Base-by-base conservation (phyloP, 2,113 vertebrate species). In the Anoplopoma fimbria region DNA sequence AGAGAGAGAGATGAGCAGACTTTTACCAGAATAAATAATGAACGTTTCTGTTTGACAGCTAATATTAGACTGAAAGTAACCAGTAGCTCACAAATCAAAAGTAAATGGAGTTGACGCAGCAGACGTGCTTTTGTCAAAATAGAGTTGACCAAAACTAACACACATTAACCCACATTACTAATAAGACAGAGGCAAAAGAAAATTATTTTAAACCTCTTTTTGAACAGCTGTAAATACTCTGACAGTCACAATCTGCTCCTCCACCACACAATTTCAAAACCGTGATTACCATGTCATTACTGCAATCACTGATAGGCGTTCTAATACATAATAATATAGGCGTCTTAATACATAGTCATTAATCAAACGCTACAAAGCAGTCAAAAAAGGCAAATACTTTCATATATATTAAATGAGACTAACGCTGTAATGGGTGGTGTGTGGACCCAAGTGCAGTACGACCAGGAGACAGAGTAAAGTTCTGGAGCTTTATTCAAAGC, bases 21-120 rank as follows among this genome's bases (percentile, higher is more conserved):
- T 57, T 55, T 83, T 85, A 89, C 86, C 51, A 81, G 83, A 91
- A 90, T n/a, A 73, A 29, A 27, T 65, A 75, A 75, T 84, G 77
- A 85, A 74, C 64, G 31, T 21, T 64, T 70, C 62, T 77, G 34
- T 25, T 9, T 1, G 79, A 67, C 27, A 25, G 61, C 27, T 75
- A 38, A 55, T 49, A 65, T 70, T 71, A 51, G 69, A 60, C 27
- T 57, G 57, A 68, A 45, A 65, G 12, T 49, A 42, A 68, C 49
- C 47, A 38, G 75, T 21, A 60, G 75, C 58, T 69, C 45, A 57
- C 42, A 60, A 25, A 70, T 83, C 15, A 29, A 49, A 76, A 61
- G 19, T 33, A 9, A 49, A 53, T 42, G 58, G 17, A 53, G 68
- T 19, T 15, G 34, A 40, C 55, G 49, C 60, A 61, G 23, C 29